These are phyloP conservation scores for Chlorospingus semifuscus DNA, from an alignment of 2,797 vertebrate genomes.

Conservation along the genomic window DNA sequence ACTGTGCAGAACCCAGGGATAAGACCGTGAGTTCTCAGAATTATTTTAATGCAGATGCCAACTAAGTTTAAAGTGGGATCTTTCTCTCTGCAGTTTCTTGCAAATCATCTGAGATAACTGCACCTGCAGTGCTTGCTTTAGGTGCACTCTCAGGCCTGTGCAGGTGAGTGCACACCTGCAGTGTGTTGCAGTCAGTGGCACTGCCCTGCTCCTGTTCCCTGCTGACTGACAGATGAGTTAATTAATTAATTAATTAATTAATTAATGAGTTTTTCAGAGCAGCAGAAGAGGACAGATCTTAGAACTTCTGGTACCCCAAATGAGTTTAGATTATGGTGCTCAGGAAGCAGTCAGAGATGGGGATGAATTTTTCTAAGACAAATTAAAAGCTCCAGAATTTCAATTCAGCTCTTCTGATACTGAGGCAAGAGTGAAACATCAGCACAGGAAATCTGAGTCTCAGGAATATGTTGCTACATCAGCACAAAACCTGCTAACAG, in stretches of 20 bases:
- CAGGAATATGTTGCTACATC: neutral
- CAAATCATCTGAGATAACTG: neutral
- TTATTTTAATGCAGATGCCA: neutral
- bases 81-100: neutral
- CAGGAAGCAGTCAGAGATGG: neutral
- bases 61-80: neutral
- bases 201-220: neutral
- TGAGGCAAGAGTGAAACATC: neutral
- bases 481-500: neutral
- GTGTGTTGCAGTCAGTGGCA: neutral
- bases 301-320: neutral
- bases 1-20: neutral
- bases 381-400: neutral
- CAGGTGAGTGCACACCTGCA: neutral
- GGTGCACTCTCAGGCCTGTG: neutral
- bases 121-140: neutral
- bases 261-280: neutral
- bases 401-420: neutral
- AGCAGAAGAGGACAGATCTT: neutral
- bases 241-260: neutral
- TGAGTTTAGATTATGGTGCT: neutral
- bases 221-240: neutral
- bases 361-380: neutral
- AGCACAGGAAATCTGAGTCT: neutral
- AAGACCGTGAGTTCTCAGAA: neutral